A percentile compares a stretch with the other conserved stretches of the same genome.
Conservation (phyloP, 2,113 vertebrate species). For the Gobiocypris rarus region DNA sequence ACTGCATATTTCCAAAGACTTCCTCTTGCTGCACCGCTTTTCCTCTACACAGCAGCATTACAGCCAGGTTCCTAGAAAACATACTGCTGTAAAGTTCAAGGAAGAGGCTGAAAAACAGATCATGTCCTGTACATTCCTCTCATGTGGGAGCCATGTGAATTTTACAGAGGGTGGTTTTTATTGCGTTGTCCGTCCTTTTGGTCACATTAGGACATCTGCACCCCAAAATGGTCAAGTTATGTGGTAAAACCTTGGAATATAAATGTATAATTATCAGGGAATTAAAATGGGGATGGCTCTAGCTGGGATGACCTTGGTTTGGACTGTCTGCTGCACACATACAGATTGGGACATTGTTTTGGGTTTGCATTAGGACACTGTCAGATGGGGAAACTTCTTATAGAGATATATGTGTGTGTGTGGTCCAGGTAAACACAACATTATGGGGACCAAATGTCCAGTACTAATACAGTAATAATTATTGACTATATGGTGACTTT, state of each 20-base stretch:
- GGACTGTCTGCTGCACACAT: slow-evolving; percentile 8
- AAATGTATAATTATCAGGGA: background rate
- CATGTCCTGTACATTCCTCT: background rate
- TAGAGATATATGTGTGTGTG: too few species aligned
- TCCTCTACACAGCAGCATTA: slow-evolving; percentile 19
- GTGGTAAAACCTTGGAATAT: background rate
- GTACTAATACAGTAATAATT: too few species aligned
- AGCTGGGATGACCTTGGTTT: slow-evolving; percentile 8
- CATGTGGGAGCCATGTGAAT: slow-evolving; percentile 46
- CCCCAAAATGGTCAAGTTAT: background rate
- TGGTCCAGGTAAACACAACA: too few species aligned
- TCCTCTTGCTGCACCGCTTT: background rate
- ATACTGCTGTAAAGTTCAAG: slow-evolving; percentile 42
- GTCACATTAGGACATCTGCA: background rate
- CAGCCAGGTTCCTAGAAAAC: slow-evolving; percentile 54
- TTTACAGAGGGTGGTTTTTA: background rate
- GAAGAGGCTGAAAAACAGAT: slow-evolving; percentile 41
- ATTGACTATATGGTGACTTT: too few species aligned
- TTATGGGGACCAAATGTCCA: too few species aligned
- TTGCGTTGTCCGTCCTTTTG: background rate
- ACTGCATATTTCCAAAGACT: slow-evolving; percentile 15
- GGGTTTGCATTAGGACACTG: slow-evolving; percentile 19
- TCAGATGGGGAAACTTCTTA: slow-evolving; percentile 45
- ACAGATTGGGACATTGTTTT: slow-evolving; percentile 18
- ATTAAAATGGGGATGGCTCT: slow-evolving; percentile 12